Conservation (phyloP, 2,888 invertebrate species). For the Ichneumoninae sp. region DNA sequence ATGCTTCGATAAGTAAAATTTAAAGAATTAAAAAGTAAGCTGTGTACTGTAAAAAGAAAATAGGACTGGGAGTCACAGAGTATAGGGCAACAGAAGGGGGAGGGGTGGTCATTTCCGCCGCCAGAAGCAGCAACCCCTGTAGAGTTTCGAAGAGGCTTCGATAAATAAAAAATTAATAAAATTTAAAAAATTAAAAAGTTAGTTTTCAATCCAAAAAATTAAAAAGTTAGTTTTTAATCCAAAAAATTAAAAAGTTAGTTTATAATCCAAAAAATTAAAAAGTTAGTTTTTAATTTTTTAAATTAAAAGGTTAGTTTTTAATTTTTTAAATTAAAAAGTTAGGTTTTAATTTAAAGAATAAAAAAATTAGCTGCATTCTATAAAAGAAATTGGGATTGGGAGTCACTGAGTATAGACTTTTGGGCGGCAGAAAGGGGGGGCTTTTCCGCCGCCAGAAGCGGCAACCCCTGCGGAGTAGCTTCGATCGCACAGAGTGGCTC, state of each 20-base stretch:
- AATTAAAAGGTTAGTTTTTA: no score
- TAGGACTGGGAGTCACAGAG: constrained; percentile 66
- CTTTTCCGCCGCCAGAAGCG: constrained; percentile 47
- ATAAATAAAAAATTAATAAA: not conserved
- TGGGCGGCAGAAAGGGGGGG: constrained; percentile 47
- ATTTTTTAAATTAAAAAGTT: constrained; percentile 4
- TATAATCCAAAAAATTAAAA: no score
- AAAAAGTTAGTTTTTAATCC: no score
- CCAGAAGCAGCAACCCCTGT: constrained; percentile 41
- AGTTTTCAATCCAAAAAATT: not conserved
- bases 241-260: no score
- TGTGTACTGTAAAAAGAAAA: not conserved
- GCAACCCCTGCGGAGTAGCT: constrained; percentile 57
- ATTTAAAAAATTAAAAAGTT: not conserved
- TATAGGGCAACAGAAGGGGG: constrained; percentile 40
- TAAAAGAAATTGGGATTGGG: constrained; percentile 51
- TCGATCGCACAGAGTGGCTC: constrained; percentile 65
- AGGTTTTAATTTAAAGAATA: not conserved
- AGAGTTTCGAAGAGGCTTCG: not conserved
- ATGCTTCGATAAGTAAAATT: not conserved
- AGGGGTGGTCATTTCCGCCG: constrained; percentile 53
- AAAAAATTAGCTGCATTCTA: not conserved
- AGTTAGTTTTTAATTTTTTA: no score
- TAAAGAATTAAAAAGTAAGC: not conserved
- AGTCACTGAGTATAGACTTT: constrained; percentile 60